Percentiles rank a stretch among this genome's conserved stretches.
Conservation (phyloP, 2,888 invertebrate genomes). For the Andrena fulva region DNA sequence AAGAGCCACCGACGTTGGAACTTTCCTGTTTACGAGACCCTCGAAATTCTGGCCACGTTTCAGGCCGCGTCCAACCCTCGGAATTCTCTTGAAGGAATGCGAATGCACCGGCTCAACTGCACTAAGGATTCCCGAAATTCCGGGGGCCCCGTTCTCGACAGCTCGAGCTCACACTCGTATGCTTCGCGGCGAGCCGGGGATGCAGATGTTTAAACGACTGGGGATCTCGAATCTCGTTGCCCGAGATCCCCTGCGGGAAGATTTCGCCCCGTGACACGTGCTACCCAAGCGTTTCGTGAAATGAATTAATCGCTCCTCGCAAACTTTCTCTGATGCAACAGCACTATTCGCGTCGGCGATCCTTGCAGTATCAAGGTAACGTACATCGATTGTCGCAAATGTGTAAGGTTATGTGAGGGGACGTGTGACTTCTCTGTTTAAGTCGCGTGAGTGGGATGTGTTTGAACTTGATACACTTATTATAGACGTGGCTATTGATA, state of each 20-base stretch:
- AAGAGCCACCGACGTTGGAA: neutral
- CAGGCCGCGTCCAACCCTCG: slow-evolving; percentile 20
- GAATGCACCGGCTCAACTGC: slow-evolving; percentile 30
- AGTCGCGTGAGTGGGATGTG: neutral
- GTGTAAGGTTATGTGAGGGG: neutral
- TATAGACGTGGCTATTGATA: neutral
- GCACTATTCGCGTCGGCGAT: neutral
- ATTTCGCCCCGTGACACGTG: neutral
- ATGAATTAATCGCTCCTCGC: too few relatives aligned
- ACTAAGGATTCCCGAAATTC: slow-evolving; percentile 59
- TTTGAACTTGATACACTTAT: neutral
- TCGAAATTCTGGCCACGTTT: slow-evolving; percentile 49
- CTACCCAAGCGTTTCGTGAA: neutral
- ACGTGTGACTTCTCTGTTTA: neutral
- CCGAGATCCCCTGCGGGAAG: neutral
- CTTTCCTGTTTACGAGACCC: slow-evolving; percentile 18
- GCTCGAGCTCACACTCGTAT: slow-evolving; percentile 29
- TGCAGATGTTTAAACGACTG: slow-evolving; percentile 28
- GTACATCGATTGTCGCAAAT: neutral
- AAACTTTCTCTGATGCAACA: neutral
- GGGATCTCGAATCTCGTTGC: slow-evolving; percentile 6
- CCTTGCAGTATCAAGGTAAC: neutral
- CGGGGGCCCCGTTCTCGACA: slow-evolving; percentile 25
- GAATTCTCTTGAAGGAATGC: slow-evolving; percentile 53
- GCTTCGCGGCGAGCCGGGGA: slow-evolving; percentile 31